A percentile compares a stretch with the other conserved stretches of the same genome.
Conservation (phyloP, 2,888 invertebrate species). For the Pocota personata region DNA sequence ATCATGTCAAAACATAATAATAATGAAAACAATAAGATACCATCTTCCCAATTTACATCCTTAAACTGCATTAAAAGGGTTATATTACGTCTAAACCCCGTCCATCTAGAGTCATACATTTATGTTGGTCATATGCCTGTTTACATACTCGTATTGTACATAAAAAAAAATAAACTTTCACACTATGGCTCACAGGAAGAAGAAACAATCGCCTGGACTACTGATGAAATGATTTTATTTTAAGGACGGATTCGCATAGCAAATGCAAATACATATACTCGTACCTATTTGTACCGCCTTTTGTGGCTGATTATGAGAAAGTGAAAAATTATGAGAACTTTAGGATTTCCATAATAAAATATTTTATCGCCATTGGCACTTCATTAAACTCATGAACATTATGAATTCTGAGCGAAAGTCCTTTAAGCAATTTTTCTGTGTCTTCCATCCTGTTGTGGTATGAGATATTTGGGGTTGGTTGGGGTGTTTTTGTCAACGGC, state of each 20-base stretch:
- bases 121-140: too few species aligned
- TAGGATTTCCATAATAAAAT: conserved; percentile 77
- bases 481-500: conserved; percentile 56
- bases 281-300: conserved; percentile 5
- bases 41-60: too few species aligned
- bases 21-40: too few species aligned
- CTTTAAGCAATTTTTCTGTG: conserved; percentile 56
- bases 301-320: conserved; percentile 76
- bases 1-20: too few species aligned
- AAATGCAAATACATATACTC: conserved; percentile 68
- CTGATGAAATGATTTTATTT: neutral
- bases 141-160: too few species aligned
- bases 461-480: neutral
- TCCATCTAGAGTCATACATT: too few species aligned
- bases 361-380: conserved; percentile 81
- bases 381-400: conserved; percentile 82
- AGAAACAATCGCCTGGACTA: neutral
- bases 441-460: conserved; percentile 5
- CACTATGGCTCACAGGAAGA: too few species aligned
- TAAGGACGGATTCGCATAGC: neutral
- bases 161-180: too few species aligned
- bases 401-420: conserved; percentile 76
- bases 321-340: conserved; percentile 80
- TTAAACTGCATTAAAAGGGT: too few species aligned
- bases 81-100: too few species aligned